A percentile compares a stretch with the other conserved stretches of the same genome.
Conservation (phyloP, 2,888 invertebrate species). For the Dicranocentrus wangi region DNA sequence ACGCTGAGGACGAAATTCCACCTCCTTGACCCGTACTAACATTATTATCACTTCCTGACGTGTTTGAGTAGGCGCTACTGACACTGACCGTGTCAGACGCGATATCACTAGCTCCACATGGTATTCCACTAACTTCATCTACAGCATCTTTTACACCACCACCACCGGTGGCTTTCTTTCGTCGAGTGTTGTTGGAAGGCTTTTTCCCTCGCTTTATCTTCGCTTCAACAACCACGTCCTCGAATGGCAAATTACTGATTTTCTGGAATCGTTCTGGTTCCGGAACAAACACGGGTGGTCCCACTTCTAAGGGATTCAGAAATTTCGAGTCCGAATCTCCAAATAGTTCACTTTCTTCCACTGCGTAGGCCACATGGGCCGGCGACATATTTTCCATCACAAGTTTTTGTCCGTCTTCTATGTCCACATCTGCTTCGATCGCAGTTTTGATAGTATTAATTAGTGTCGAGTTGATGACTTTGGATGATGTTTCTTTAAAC, state of each 20-base stretch:
- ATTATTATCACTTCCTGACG: constrained; percentile 69
- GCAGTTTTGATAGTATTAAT: constrained; percentile 63
- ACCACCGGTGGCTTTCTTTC: too few relatives aligned
- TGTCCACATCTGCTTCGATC: constrained; percentile 66
- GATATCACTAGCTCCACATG: constrained; percentile 59
- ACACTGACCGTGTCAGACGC: constrained; percentile 72
- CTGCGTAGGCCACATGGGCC: background rate
- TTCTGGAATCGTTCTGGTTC: constrained; percentile 74
- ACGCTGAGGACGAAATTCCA: background rate
- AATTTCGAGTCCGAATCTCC: too few relatives aligned
- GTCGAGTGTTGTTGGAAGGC: constrained; percentile 6
- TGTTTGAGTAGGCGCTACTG: constrained; percentile 64
- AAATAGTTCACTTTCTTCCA: too few relatives aligned
- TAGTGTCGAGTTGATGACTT: constrained; percentile 54
- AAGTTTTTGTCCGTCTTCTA: constrained; percentile 65
- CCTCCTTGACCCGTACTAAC: background rate
- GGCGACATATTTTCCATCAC: background rate
- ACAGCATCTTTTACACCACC: constrained; percentile 3
- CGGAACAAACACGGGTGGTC: constrained; percentile 19
- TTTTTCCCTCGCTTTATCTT: constrained; percentile 77
- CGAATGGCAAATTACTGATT: constrained; percentile 83
- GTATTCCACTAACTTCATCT: too few relatives aligned
- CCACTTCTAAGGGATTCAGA: too few relatives aligned
- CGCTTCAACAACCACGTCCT: constrained; percentile 79
- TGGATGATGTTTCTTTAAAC: constrained; percentile 64